These are phyloP conservation scores for Aricia agestis DNA, from an alignment of 1,140 invertebrate species.

Conservation along the genomic window DNA sequence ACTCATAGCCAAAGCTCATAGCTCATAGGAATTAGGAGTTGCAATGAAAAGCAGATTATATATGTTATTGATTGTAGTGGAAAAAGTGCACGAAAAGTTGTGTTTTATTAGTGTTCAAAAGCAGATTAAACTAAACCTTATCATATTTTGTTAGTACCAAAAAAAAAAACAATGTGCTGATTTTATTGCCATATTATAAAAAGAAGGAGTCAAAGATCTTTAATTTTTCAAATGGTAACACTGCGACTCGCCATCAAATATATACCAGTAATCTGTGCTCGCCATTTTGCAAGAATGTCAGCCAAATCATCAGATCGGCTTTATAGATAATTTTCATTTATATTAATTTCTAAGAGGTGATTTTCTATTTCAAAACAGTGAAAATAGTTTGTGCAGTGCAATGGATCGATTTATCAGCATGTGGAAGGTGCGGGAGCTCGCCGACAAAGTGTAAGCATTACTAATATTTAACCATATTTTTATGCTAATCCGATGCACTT, in stretches of 20 bases:
- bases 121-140: too few species aligned
- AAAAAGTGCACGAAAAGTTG: too few species aligned
- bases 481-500: conserved; percentile 49
- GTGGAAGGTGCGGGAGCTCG: conserved; percentile 96
- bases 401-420: conserved; percentile 87
- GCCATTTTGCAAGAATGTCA: conserved; percentile 77
- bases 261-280: too few species aligned
- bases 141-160: too few species aligned
- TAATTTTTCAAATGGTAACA: not conserved
- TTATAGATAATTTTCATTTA: conserved; percentile 65
- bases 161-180: too few species aligned
- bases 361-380: conserved; percentile 47
- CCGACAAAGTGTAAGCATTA: conserved; percentile 95
- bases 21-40: too few species aligned
- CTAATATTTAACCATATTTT: conserved; percentile 52
- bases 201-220: not conserved
- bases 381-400: conserved; percentile 42
- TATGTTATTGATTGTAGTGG: too few species aligned
- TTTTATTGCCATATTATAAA: not conserved
- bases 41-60: too few species aligned
- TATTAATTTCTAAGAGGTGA: conserved; percentile 46
- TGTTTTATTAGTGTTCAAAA: too few species aligned
- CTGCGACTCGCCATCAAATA: too few species aligned
- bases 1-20: too few species aligned
- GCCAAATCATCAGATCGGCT: conserved; percentile 75